Conservation (phyloP, 2,888 invertebrate genomes). For the Heteromurus nitidus region DNA sequence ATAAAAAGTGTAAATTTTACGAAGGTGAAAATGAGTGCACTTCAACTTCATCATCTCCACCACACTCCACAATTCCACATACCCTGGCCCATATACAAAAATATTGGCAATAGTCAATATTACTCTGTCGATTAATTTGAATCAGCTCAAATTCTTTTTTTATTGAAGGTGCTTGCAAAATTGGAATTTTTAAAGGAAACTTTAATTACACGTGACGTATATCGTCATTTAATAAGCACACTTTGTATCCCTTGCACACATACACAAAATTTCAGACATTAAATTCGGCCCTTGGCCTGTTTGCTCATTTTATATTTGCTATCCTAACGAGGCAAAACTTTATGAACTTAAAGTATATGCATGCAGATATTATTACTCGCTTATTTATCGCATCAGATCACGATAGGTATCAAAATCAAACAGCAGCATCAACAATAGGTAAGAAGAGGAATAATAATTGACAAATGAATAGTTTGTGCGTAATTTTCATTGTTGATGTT, state of each 20-base stretch:
- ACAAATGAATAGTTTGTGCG: neutral
- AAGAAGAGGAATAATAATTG: constrained; percentile 10
- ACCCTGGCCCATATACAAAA: neutral
- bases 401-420: no score
- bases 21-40: constrained; percentile 1
- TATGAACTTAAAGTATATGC: neutral
- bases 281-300: constrained; percentile 9
- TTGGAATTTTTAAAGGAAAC: neutral
- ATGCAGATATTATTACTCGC: constrained; percentile 1
- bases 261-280: no score
- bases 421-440: neutral
- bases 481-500: neutral
- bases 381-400: constrained; percentile 5
- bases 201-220: neutral
- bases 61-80: no score
- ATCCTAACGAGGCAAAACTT: constrained; percentile 1
- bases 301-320: constrained; percentile 14
- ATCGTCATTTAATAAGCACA: neutral
- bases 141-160: neutral
- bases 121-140: neutral
- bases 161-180: neutral
- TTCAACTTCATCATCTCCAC: no score
- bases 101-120: neutral
- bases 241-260: neutral
- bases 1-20: neutral